phyloP scores from a whole-genome alignment of 1,140 invertebrate species.

The Macrosteles quadrilineatus region DNA sequence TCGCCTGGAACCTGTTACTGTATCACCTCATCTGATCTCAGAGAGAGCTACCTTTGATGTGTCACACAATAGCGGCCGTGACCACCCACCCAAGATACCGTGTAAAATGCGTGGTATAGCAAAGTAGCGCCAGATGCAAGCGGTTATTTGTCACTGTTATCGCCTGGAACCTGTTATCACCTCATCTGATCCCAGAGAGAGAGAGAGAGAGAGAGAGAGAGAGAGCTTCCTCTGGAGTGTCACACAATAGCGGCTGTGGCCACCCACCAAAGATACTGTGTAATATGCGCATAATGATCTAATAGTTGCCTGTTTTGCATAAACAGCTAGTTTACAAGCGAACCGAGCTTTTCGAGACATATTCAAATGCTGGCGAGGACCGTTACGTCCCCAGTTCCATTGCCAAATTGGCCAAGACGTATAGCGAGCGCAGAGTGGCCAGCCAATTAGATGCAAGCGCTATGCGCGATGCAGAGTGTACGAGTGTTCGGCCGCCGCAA shows the following conservation, averaged over 20 bases:
- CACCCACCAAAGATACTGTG: neutral
- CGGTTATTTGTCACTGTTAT: neutral
- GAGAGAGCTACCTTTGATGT: neutral
- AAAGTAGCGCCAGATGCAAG: too few species aligned
- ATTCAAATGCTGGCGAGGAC: constrained; percentile 2
- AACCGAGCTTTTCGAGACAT: constrained; percentile 4
- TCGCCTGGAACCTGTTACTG: neutral
- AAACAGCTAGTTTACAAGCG: constrained; percentile 13
- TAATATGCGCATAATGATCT: constrained; percentile 13
- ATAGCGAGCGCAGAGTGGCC: neutral
- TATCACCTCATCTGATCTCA: neutral
- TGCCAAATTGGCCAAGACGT: constrained; percentile 8
- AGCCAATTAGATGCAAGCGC: constrained; percentile 5
- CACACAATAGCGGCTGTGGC: neutral
- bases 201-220: too few species aligned
- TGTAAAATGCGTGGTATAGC: neutral
- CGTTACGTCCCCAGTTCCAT: constrained; percentile 3
- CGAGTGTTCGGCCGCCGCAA: neutral
- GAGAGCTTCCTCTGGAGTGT: constrained; percentile 2
- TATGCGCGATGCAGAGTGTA: neutral
- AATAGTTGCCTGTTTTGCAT: neutral
- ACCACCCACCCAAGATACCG: neutral
- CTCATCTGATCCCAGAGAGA: neutral
- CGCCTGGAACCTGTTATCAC: neutral
- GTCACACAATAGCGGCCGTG: neutral